A percentile compares a stretch with the other conserved stretches of the same genome.
These are phyloP conservation scores for Rana temporaria DNA, from an alignment of 2,113 vertebrate species.

Conservation along the genomic window DNA sequence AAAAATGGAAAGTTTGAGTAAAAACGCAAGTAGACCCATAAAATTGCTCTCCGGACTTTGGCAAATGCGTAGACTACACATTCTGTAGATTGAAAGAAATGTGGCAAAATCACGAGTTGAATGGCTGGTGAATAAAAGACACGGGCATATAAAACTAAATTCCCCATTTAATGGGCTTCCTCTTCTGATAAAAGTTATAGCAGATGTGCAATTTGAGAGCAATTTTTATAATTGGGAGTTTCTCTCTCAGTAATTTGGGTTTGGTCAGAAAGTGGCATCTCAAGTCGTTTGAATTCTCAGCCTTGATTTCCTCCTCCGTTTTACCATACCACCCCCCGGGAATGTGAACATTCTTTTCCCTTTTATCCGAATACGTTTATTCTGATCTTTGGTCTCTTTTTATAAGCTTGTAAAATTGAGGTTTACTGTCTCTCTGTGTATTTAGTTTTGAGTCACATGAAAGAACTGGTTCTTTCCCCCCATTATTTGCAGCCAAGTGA, in stretches of 20 bases:
- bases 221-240: conserved; percentile 39
- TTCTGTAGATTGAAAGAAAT: not conserved
- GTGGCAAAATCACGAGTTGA: conserved; percentile 26
- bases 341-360: not conserved
- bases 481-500: conserved; percentile 45
- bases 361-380: conserved; percentile 26
- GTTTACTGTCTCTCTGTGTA: conserved; percentile 44
- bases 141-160: conserved; percentile 36
- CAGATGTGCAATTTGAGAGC: conserved; percentile 48
- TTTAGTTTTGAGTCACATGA: conserved; percentile 41
- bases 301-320: conserved; percentile 1
- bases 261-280: conserved; percentile 59
- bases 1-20: conserved; percentile 36
- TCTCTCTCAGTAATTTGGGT: conserved; percentile 37
- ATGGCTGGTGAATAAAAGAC: conserved; percentile 1
- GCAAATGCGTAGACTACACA: not conserved
- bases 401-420: conserved; percentile 33
- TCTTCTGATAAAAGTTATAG: conserved; percentile 40
- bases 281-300: conserved; percentile 65
- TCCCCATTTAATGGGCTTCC: conserved; percentile 39
- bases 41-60: conserved; percentile 13
- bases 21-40: conserved; percentile 15
- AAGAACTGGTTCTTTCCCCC: conserved; percentile 24
- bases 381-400: conserved; percentile 24
- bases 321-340: not conserved